phyloP scores from a whole-genome alignment of 2,113 vertebrate genomes.

The Coryphaenoides rupestris region DNA sequence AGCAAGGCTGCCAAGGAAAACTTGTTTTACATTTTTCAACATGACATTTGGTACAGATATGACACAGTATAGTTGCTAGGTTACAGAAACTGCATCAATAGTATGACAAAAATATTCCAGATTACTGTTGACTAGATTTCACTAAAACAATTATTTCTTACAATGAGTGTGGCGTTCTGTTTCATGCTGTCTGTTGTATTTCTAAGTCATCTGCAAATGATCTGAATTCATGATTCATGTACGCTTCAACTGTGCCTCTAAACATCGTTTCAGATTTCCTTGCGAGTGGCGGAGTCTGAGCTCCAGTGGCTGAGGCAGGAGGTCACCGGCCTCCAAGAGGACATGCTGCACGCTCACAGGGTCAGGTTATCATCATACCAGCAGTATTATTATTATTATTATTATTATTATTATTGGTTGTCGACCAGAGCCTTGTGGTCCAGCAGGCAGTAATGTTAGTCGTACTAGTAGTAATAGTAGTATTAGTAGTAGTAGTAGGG shows the following conservation, averaged over 20 bases:
- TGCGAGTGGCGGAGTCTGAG: conserved; percentile 71
- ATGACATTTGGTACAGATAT: too few species aligned
- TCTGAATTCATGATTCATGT: background rate
- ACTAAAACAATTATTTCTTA: background rate
- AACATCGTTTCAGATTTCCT: conserved; percentile 56
- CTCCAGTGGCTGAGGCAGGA: conserved; percentile 67
- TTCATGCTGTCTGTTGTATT: background rate
- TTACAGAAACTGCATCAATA: too few species aligned
- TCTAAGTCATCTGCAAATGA: background rate
- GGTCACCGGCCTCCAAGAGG: conserved; percentile 61
- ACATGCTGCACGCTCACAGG: conserved; percentile 57
- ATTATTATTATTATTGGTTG: background rate
- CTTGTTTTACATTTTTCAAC: too few species aligned
- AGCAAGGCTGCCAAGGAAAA: too few species aligned
- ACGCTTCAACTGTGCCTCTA: background rate
- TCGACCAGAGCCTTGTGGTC: too few species aligned
- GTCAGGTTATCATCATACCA: conserved; percentile 22
- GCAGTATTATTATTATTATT: background rate
- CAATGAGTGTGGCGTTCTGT: too few species aligned
- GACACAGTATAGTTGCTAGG: too few species aligned
- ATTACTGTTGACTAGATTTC: too few species aligned
- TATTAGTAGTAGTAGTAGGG: too few species aligned
- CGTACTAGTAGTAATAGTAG: too few species aligned
- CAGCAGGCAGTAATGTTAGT: too few species aligned
- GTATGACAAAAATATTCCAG: too few species aligned